Percentiles rank a stretch among this genome's conserved stretches.
Evolutionary conservation across 2,888 invertebrate species (phyloP).

Genomic region (Melanophora roralis): DNA sequence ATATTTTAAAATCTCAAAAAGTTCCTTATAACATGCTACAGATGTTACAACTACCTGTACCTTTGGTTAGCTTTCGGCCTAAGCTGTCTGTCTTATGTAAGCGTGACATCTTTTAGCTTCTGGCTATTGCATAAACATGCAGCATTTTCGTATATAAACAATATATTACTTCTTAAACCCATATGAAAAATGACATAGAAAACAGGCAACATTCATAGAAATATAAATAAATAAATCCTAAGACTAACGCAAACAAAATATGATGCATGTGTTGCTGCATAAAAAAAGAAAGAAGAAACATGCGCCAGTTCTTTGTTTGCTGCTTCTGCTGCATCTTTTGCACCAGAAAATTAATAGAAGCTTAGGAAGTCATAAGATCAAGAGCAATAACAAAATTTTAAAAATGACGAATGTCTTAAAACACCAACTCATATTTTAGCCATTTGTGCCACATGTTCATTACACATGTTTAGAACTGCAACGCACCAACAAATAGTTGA

Average conservation of each 20-base stretch:
- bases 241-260: neutral
- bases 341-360: neutral
- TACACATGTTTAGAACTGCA: neutral
- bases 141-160: neutral
- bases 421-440: conserved; percentile 60
- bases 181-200: conserved; percentile 14
- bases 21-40: conserved; percentile 3
- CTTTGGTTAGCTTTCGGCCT: conserved; percentile 49
- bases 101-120: conserved; percentile 72
- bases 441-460: neutral
- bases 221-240: too few relatives aligned
- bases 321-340: neutral
- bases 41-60: conserved; percentile 27
- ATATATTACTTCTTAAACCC: too few relatives aligned
- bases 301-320: too few relatives aligned
- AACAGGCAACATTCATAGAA: neutral
- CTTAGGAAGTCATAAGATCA: conserved; percentile 15
- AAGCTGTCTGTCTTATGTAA: conserved; percentile 50
- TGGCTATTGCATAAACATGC: conserved; percentile 66
- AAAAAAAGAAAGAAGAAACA: too few relatives aligned
- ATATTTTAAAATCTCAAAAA: too few relatives aligned
- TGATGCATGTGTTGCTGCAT: too few relatives aligned
- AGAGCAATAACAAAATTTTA: conserved; percentile 32
- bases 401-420: conserved; percentile 57
- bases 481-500: conserved; percentile 24